Conservation (phyloP, 2,797 vertebrate species). For the Enteromius anoplus region DNA sequence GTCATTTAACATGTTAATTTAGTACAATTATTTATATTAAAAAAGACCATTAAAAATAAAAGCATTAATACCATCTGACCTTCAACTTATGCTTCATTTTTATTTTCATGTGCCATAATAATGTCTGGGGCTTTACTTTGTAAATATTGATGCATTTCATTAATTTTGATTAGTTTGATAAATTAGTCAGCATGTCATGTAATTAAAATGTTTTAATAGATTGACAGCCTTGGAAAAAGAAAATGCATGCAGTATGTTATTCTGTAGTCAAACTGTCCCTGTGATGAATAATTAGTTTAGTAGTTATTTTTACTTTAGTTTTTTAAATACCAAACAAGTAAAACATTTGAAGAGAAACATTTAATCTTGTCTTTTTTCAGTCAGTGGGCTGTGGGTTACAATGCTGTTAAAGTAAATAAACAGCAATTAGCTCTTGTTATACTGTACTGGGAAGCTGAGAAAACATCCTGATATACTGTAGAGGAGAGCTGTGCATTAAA, state of each 20-base stretch:
- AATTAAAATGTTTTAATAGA: background rate
- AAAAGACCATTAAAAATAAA: background rate
- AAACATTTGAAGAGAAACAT: background rate
- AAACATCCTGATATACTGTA: background rate
- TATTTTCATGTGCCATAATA: background rate
- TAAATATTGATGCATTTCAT: background rate
- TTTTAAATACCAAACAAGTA: background rate
- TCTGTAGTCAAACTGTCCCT: background rate
- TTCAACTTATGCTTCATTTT: background rate
- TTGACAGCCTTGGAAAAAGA: background rate
- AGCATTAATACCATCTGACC: background rate
- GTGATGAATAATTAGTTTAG: background rate
- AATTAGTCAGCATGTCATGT: background rate
- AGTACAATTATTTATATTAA: background rate
- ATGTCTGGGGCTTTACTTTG: background rate
- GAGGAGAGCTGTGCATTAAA: background rate
- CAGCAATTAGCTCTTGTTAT: conserved; percentile 12
- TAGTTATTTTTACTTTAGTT: background rate
- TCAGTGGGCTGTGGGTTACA: background rate
- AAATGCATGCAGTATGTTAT: background rate
- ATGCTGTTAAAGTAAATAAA: background rate
- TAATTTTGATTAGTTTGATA: background rate
- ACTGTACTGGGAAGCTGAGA: background rate
- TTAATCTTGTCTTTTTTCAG: background rate
- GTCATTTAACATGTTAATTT: conserved; percentile 2